Conservation (phyloP, 2,113 vertebrate genomes). For the Otis tarda region DNA sequence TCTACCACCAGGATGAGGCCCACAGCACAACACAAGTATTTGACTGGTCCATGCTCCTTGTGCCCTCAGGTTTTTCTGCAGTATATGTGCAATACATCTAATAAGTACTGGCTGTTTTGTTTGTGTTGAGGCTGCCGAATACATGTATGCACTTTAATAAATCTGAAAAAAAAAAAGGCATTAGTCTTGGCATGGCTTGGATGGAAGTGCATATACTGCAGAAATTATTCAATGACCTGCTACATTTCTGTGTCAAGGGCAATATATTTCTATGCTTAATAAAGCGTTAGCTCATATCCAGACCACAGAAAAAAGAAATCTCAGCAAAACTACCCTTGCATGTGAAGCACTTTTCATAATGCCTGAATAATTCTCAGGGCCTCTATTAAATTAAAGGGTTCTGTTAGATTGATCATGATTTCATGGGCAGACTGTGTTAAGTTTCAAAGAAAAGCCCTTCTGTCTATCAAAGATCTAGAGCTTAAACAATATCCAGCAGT, state of each 20-base stretch:
- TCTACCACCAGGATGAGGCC: background rate
- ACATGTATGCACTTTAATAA: background rate
- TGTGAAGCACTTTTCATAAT: background rate
- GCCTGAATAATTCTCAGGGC: background rate
- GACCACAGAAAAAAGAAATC: background rate
- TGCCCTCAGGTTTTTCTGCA: background rate
- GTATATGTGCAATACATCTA: background rate
- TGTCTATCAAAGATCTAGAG: background rate
- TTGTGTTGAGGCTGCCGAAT: background rate
- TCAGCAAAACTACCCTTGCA: background rate
- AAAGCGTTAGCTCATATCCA: background rate
- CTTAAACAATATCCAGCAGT: background rate
- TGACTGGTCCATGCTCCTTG: background rate
- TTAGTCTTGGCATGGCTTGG: background rate
- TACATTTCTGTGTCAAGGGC: background rate
- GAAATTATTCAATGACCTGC: background rate
- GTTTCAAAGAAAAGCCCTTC: background rate
- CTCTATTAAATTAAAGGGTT: background rate
- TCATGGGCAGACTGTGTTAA: background rate
- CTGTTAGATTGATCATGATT: background rate
- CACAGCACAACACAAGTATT: background rate
- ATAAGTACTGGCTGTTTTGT: background rate
- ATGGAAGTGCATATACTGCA: background rate
- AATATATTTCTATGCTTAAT: background rate
- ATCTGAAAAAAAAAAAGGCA: background rate